Percentiles rank a stretch among this genome's conserved stretches.
These are phyloP conservation scores for Iphiclides podalirius DNA, from an alignment of 2,888 invertebrate genomes.

Conservation along the genomic window DNA sequence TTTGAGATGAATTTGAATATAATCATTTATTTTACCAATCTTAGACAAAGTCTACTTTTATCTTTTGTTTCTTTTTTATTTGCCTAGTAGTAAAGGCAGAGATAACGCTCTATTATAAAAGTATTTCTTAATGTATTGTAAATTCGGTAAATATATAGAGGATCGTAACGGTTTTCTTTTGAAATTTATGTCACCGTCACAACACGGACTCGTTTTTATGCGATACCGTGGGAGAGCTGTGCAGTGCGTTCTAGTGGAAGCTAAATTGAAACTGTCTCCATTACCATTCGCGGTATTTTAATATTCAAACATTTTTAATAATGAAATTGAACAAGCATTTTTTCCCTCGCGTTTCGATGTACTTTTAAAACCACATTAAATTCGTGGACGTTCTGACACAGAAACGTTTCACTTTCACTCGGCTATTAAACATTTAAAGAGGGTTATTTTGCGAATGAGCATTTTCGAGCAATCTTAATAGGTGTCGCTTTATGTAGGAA, in stretches of 20 bases:
- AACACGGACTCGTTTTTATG: not conserved
- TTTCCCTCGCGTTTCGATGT: not conserved
- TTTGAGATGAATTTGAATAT: too few relatives aligned
- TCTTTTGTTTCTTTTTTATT: too few relatives aligned
- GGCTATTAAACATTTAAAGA: not conserved
- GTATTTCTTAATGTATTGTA: too few relatives aligned
- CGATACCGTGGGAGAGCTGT: not conserved
- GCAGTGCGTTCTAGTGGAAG: not conserved
- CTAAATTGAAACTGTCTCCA: not conserved
- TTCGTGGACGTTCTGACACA: too few relatives aligned
- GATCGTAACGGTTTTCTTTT: not conserved
- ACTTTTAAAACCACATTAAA: not conserved
- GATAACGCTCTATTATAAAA: too few relatives aligned
- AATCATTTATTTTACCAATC: too few relatives aligned
- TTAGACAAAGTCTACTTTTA: too few relatives aligned
- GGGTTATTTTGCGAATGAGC: not conserved
- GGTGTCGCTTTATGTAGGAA: slow-evolving; percentile 5
- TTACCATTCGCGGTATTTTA: not conserved
- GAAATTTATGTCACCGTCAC: not conserved
- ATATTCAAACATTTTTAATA: too few relatives aligned
- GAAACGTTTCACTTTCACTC: not conserved
- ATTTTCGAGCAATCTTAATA: not conserved
- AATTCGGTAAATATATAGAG: not conserved
- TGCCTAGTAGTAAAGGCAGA: too few relatives aligned
- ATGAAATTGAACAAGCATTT: too few relatives aligned